These are phyloP conservation scores for Spodoptera litura DNA, from an alignment of 1,140 invertebrate species.

Conservation along the genomic window DNA sequence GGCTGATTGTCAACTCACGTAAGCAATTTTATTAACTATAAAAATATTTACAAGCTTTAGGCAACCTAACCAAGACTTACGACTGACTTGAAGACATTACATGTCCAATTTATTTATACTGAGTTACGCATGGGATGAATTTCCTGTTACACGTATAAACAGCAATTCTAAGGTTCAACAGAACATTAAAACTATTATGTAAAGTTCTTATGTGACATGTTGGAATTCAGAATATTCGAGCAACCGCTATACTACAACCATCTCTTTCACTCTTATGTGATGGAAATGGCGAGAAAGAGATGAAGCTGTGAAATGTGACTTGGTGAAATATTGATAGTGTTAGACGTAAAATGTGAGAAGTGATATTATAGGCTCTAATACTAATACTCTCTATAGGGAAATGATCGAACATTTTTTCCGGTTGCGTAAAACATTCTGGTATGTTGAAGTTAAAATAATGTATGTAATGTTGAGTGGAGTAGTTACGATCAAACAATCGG, in stretches of 20 bases:
- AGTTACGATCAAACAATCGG: too few relatives aligned
- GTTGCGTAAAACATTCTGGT: conserved; percentile 9
- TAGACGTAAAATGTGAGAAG: conserved; percentile 32
- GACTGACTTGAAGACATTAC: not conserved
- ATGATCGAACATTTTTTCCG: conserved; percentile 24
- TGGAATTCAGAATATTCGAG: conserved; percentile 32
- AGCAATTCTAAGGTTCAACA: conserved; percentile 33
- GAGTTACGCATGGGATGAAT: not conserved
- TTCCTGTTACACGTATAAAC: conserved; percentile 17
- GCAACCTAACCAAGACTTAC: not conserved
- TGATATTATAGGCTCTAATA: conserved; percentile 37
- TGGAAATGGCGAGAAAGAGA: conserved; percentile 9
- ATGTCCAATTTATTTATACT: not conserved
- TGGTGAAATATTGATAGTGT: conserved; percentile 39
- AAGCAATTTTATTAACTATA: not conserved
- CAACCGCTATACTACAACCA: conserved; percentile 8
- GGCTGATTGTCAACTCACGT: too few relatives aligned
- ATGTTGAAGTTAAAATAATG: not conserved
- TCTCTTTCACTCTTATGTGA: conserved; percentile 4
- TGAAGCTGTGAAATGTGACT: conserved; percentile 4
- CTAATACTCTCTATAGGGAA: conserved; percentile 1
- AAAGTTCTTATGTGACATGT: conserved; percentile 30
- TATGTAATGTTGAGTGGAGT: conserved; percentile 2
- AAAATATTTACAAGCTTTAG: not conserved
- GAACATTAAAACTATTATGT: conserved; percentile 44